phyloP scores from a whole-genome alignment of 2,888 invertebrate genomes.

The Trypoxylon attenuatum region DNA sequence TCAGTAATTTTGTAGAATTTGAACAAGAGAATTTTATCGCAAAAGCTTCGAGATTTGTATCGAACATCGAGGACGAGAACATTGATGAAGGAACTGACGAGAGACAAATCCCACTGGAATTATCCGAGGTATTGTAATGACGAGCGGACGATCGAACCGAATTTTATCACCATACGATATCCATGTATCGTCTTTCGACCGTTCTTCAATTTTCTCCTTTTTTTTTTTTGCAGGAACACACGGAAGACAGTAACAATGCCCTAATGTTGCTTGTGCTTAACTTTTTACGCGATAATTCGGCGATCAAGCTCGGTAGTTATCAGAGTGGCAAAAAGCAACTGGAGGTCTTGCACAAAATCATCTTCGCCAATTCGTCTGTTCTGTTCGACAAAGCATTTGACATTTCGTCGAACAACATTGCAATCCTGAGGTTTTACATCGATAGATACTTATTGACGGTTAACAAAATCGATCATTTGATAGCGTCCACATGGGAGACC shows the following conservation, averaged over 20 bases:
- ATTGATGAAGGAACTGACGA: not conserved
- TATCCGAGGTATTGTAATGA: not conserved
- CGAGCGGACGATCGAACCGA: not conserved
- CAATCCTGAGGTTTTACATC: not conserved
- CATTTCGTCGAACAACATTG: not conserved
- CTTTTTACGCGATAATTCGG: too few species aligned
- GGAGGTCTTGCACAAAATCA: not conserved
- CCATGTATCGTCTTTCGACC: not conserved
- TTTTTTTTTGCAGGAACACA: not conserved
- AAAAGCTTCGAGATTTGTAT: not conserved
- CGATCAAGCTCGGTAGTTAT: not conserved
- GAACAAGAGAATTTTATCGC: not conserved
- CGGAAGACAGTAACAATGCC: too few species aligned
- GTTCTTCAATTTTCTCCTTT: not conserved
- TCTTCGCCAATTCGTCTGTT: not conserved
- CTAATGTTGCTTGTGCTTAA: too few species aligned
- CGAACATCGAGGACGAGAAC: not conserved
- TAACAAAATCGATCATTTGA: not conserved
- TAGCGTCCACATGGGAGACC: not conserved
- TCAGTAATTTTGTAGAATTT: not conserved
- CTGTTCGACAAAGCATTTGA: not conserved
- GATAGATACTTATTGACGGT: not conserved
- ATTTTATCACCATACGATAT: not conserved
- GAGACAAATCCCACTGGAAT: too few species aligned
- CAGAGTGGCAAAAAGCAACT: not conserved